Evolutionary conservation across 2,113 vertebrate species (phyloP).

Genomic region (Deroptyus accipitrinus): DNA sequence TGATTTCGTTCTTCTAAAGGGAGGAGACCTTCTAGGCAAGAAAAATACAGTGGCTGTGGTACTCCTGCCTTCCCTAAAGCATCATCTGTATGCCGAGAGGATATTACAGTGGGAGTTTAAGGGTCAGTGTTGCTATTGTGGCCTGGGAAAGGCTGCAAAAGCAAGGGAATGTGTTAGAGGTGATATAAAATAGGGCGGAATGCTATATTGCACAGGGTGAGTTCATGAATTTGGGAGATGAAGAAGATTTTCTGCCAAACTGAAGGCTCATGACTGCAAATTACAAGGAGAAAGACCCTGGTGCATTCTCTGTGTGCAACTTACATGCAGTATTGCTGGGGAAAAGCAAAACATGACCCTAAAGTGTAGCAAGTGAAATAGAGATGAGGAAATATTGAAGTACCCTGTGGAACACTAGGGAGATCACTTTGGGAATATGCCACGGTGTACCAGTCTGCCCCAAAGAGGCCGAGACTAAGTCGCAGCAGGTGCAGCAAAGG

Average conservation of each 20-base stretch:
- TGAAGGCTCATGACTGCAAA: not conserved
- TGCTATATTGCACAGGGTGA: not conserved
- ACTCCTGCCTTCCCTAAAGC: not conserved
- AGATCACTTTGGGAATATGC: not conserved
- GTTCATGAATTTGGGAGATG: not conserved
- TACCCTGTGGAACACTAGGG: fast-evolving
- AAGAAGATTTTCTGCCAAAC: not conserved
- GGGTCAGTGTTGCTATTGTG: fast-evolving
- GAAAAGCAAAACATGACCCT: not conserved
- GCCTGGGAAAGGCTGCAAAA: not conserved
- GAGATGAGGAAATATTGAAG: not conserved
- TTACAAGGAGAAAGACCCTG: not conserved
- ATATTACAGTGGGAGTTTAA: not conserved
- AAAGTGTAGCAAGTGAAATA: not conserved
- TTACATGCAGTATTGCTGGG: not conserved
- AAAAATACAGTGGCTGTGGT: not conserved
- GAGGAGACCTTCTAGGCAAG: not conserved
- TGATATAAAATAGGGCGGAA: not conserved
- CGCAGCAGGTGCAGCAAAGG: not conserved
- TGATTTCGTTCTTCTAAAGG: not conserved
- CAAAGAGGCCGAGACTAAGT: not conserved
- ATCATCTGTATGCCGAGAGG: fast-evolving
- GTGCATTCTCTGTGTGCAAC: not conserved
- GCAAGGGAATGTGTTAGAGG: not conserved
- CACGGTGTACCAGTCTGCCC: not conserved